phyloP scores from a whole-genome alignment of 2,888 invertebrate genomes.

The Lepidocyrtinus sp. region DNA sequence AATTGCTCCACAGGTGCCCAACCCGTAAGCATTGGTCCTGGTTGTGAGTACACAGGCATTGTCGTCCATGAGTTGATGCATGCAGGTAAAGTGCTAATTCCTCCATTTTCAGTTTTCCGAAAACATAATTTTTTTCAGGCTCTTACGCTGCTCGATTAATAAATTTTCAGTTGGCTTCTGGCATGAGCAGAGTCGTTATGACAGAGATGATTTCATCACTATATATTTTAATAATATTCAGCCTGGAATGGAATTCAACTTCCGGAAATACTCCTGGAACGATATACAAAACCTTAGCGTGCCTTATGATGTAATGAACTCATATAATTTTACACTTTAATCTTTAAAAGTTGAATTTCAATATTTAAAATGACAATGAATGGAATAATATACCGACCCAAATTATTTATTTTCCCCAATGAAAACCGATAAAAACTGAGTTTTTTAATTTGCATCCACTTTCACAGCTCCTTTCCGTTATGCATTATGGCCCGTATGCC shows the following conservation, averaged over 20 bases:
- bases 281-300: constrained; percentile 71
- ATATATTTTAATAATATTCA: constrained; percentile 71
- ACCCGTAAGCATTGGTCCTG: constrained; percentile 73
- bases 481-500: constrained; percentile 73
- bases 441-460: too few species aligned
- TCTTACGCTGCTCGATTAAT: too few species aligned
- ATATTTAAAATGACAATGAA: too few species aligned
- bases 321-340: too few species aligned
- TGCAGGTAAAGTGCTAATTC: constrained; percentile 2
- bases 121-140: background rate
- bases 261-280: constrained; percentile 71
- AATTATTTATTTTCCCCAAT: too few species aligned
- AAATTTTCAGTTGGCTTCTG: constrained; percentile 73
- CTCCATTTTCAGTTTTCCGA: background rate
- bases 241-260: constrained; percentile 71
- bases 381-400: too few species aligned
- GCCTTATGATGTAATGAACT: constrained; percentile 71
- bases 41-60: constrained; percentile 72
- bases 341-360: too few species aligned
- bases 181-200: constrained; percentile 74
- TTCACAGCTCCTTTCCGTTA: too few species aligned
- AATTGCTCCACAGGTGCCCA: too few species aligned
- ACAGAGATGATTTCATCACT: constrained; percentile 73
- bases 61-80: constrained; percentile 73
- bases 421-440: too few species aligned